phyloP scores from a whole-genome alignment of 2,888 invertebrate genomes.

The Chymomyza caudatula region DNA sequence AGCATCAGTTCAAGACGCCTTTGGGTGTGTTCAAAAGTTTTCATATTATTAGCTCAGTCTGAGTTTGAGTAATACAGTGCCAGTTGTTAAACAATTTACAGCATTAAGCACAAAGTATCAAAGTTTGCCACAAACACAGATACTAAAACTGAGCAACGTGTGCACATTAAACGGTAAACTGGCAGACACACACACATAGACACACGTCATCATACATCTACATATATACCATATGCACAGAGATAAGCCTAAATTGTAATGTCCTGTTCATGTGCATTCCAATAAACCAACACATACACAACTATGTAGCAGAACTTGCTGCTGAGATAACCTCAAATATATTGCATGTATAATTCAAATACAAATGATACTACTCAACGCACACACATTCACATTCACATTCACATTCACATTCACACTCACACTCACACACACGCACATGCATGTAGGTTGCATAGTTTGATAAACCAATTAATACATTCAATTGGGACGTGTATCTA shows the following conservation, averaged over 20 bases:
- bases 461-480: not conserved
- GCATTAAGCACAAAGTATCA: not conserved
- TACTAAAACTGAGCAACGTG: not conserved
- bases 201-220: too few species aligned
- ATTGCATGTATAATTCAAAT: constrained; percentile 1
- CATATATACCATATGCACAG: constrained; percentile 5
- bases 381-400: constrained; percentile 18
- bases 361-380: constrained; percentile 1
- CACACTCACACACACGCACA: constrained; percentile 6
- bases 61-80: too few species aligned
- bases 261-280: not conserved
- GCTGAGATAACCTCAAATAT: not conserved
- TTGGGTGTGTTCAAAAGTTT: not conserved
- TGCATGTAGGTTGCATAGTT: not conserved
- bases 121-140: not conserved
- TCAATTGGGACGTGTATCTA: not conserved
- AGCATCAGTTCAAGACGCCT: not conserved
- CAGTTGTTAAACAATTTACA: not conserved
- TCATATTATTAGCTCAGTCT: not conserved
- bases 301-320: not conserved
- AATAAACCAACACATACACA: not conserved
- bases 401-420: constrained; percentile 21
- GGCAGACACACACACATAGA: not conserved
- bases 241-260: constrained; percentile 1
- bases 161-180: constrained; percentile 1